Conservation (phyloP, 2,113 vertebrate species). For the Aplodontia rufa region DNA sequence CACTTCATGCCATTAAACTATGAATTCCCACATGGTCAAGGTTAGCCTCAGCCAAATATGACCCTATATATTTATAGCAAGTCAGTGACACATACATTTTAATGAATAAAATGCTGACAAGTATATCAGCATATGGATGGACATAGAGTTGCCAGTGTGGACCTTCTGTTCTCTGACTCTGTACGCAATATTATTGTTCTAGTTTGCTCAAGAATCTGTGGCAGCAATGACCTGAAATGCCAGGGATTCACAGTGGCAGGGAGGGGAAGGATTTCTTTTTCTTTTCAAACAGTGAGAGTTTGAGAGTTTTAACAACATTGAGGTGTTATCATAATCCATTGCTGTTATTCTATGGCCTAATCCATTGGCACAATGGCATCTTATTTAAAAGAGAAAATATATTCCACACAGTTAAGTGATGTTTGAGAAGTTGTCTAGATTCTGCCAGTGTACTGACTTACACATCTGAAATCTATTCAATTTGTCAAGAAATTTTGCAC, state of each 20-base stretch:
- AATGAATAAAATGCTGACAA: neutral
- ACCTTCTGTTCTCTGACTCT: neutral
- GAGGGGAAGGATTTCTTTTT: neutral
- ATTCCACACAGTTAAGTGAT: neutral
- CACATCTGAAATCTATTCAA: conserved; percentile 13
- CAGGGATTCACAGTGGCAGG: neutral
- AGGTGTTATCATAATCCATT: neutral
- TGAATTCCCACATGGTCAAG: neutral
- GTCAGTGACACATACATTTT: neutral
- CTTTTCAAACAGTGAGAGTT: neutral
- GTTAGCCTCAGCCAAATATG: neutral
- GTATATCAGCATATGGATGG: neutral
- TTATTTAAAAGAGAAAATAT: neutral
- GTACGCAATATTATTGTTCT: neutral
- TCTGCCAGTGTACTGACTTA: neutral
- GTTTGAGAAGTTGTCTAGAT: neutral
- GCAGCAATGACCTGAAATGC: neutral
- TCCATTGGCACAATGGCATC: neutral
- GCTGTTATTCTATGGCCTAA: neutral
- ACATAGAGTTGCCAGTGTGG: neutral
- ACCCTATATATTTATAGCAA: neutral
- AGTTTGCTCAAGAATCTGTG: neutral
- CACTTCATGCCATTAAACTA: neutral
- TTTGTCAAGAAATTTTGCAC: neutral
- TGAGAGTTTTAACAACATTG: neutral